Percentiles rank a stretch among this genome's conserved stretches.
Conservation (phyloP, 2,888 invertebrate species). For the Ypsolopha scabrella region DNA sequence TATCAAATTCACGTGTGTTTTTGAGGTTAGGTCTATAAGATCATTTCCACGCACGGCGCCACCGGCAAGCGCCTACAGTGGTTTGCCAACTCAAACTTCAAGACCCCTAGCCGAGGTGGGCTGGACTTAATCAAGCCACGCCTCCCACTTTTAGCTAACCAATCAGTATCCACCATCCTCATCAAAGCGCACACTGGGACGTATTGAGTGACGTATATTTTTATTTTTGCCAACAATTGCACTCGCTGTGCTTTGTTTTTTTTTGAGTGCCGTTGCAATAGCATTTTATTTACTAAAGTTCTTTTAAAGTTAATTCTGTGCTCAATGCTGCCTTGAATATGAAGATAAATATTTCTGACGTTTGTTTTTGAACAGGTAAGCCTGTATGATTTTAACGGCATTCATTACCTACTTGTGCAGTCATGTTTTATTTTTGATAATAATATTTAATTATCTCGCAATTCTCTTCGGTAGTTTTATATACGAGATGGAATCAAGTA, state of each 20-base stretch:
- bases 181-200: slow-evolving; percentile 58
- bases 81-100: slow-evolving; percentile 44
- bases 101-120: slow-evolving; percentile 55
- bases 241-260: slow-evolving; percentile 33
- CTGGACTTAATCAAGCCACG: slow-evolving; percentile 41
- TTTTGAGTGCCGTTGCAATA: slow-evolving; percentile 27
- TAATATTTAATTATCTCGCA: too few species aligned
- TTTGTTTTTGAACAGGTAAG: background rate
- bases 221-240: slow-evolving; percentile 56
- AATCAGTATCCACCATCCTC: slow-evolving; percentile 34
- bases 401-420: background rate
- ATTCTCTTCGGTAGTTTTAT: too few species aligned
- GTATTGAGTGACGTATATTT: slow-evolving; percentile 53
- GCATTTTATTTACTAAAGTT: slow-evolving; percentile 29
- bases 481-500: too few species aligned
- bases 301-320: slow-evolving; percentile 4
- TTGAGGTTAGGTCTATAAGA: slow-evolving; percentile 26
- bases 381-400: background rate
- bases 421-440: too few species aligned
- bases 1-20: slow-evolving; percentile 26
- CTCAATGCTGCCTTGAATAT: background rate
- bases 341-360: slow-evolving; percentile 4
- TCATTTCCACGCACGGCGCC: slow-evolving; percentile 51
- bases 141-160: slow-evolving; percentile 32
- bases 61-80: slow-evolving; percentile 60